Evolutionary conservation across 2,888 invertebrate genomes (phyloP).

Genomic region (Pammene fasciana): DNA sequence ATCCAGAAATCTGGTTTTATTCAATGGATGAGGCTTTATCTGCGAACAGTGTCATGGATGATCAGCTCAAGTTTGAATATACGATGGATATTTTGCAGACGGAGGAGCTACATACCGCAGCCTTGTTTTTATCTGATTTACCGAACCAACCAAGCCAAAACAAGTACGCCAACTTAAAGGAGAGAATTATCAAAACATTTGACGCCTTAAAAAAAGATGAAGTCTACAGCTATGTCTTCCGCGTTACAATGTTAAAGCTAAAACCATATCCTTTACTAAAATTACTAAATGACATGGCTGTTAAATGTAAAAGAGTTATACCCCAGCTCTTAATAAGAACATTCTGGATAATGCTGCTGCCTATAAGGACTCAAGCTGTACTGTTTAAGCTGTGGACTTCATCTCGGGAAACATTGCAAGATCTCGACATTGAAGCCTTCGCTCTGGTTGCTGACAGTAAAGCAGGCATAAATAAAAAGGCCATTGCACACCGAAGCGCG

Average conservation of each 20-base stretch:
- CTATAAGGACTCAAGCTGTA: conserved; percentile 3
- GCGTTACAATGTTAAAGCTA: not conserved
- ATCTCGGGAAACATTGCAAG: conserved; percentile 22
- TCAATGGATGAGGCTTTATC: conserved; percentile 6
- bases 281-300: conserved; percentile 1
- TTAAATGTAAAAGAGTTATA: not conserved
- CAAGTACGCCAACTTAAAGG: conserved; percentile 11
- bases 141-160: not conserved
- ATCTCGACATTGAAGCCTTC: conserved; percentile 10
- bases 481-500: no score
- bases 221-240: not conserved
- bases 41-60: conserved; percentile 11
- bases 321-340: conserved; percentile 12
- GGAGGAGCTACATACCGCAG: not conserved
- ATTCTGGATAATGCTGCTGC: conserved; percentile 26
- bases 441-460: not conserved
- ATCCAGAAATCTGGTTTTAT: conserved; percentile 20
- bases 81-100: not conserved
- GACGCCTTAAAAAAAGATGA: conserved; percentile 1
- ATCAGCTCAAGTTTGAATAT: conserved; percentile 11
- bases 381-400: not conserved
- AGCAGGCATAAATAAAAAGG: not conserved
- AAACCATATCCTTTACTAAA: not conserved
- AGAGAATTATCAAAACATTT: conserved; percentile 16
- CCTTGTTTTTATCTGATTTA: conserved; percentile 19